Conservation (phyloP, 2,797 vertebrate species). For the Helarctos malayanus region DNA sequence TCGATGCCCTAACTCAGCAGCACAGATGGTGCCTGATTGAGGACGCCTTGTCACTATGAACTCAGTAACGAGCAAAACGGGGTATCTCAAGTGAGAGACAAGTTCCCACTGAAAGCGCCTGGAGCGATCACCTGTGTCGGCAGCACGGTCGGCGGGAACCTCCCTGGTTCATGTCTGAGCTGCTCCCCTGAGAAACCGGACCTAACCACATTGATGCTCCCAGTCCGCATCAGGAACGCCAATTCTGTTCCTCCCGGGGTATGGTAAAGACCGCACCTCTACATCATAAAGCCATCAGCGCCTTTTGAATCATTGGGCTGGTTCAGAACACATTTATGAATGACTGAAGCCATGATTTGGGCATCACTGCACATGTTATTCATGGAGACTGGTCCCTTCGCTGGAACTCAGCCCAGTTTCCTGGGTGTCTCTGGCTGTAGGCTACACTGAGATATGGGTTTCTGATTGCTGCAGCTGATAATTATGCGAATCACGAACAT, state of each 20-base stretch:
- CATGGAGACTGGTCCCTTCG: background rate
- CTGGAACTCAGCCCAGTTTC: background rate
- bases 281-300: conserved; percentile 29
- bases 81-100: background rate
- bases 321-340: conserved; percentile 49
- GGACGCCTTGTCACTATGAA: background rate
- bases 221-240: conserved; percentile 16
- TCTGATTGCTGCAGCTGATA: conserved; percentile 4
- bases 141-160: fast-evolving
- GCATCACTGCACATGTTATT: background rate
- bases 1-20: background rate
- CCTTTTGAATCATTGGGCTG: conserved; percentile 38
- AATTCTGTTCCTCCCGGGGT: background rate
- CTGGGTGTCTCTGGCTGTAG: background rate
- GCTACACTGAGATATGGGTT: background rate
- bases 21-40: background rate
- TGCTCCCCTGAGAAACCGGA: background rate
- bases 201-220: background rate
- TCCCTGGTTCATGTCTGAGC: background rate
- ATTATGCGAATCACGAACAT: conserved; percentile 47
- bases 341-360: background rate
- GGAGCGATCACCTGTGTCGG: fast-evolving
- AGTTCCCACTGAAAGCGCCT: background rate
- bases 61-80: background rate
- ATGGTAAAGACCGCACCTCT: conserved; percentile 61